phyloP scores from a whole-genome alignment of 37 sponge, comb jelly and placozoan genomes.

The Haliclona indistincta region DNA sequence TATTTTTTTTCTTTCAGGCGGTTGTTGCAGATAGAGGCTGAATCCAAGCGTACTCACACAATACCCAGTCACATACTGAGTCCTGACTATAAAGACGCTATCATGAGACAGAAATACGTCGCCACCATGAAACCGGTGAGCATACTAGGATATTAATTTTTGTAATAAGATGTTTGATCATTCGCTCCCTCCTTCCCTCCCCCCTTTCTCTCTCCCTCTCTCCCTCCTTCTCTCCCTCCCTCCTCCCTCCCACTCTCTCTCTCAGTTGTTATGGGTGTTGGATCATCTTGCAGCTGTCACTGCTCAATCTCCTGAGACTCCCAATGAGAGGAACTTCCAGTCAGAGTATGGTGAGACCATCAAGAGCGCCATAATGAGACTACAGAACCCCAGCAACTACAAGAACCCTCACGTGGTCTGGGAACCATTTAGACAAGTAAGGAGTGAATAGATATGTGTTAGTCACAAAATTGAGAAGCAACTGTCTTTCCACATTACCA shows the following conservation, averaged over 20 bases:
- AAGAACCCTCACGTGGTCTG: constrained; percentile 71
- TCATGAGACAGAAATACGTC: constrained; percentile 81
- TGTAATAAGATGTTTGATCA: not conserved
- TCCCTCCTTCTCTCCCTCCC: not conserved
- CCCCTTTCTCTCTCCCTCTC: not conserved
- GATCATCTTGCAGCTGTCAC: constrained; percentile 84
- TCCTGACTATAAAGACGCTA: constrained; percentile 63
- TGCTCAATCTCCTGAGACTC: constrained; percentile 88
- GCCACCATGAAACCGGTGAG: constrained; percentile 88
- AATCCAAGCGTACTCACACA: constrained; percentile 60
- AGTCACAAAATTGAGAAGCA: too few relatives aligned
- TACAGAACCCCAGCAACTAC: constrained; percentile 66
- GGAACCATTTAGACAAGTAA: constrained; percentile 90
- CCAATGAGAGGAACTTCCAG: constrained; percentile 89
- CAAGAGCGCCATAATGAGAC: constrained; percentile 53
- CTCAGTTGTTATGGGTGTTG: constrained; percentile 72
- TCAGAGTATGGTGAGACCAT: constrained; percentile 73
- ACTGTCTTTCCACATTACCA: too few relatives aligned
- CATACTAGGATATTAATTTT: not conserved
- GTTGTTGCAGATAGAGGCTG: constrained; percentile 82
- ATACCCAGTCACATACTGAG: constrained; percentile 48
- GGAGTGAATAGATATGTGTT: too few relatives aligned
- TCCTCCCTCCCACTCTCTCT: constrained; percentile 1
- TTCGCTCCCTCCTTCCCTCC: constrained; percentile 8
- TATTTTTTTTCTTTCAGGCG: constrained; percentile 28